phyloP scores from a whole-genome alignment of 2,113 vertebrate species.

The Narcine bancroftii region DNA sequence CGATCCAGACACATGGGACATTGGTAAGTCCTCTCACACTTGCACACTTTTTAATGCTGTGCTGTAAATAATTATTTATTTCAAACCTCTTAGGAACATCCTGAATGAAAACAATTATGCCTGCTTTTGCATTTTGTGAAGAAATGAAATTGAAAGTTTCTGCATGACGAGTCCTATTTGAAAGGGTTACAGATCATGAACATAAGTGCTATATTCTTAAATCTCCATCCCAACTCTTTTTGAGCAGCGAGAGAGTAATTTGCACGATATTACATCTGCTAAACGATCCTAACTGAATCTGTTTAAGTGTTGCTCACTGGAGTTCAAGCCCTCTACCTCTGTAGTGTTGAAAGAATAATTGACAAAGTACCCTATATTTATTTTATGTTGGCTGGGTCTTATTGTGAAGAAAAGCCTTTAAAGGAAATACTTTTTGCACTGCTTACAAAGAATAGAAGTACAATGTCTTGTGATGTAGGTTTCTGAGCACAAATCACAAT shows the following conservation, averaged over 20 bases:
- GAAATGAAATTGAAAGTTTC: neutral
- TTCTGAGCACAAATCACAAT: neutral
- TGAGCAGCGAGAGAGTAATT: neutral
- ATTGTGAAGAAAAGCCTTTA: neutral
- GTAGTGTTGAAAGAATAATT: neutral
- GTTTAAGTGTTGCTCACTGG: neutral
- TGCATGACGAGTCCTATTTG: neutral
- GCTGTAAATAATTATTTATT: neutral
- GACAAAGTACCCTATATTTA: neutral
- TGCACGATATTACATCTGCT: neutral
- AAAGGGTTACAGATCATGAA: neutral
- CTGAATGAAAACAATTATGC: neutral
- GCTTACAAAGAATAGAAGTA: neutral
- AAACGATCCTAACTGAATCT: neutral
- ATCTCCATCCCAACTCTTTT: neutral
- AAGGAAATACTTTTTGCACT: neutral
- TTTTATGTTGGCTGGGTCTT: constrained; percentile 10
- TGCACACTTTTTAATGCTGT: neutral
- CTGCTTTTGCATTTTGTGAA: neutral
- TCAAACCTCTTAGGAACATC: neutral
- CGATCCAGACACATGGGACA: constrained; percentile 80
- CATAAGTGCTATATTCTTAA: neutral
- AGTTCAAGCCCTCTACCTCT: neutral
- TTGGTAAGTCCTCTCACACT: constrained; percentile 63
- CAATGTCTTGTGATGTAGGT: neutral